phyloP scores from a whole-genome alignment of 1,140 invertebrate genomes.

The Trachymyrmex cornetzi region DNA sequence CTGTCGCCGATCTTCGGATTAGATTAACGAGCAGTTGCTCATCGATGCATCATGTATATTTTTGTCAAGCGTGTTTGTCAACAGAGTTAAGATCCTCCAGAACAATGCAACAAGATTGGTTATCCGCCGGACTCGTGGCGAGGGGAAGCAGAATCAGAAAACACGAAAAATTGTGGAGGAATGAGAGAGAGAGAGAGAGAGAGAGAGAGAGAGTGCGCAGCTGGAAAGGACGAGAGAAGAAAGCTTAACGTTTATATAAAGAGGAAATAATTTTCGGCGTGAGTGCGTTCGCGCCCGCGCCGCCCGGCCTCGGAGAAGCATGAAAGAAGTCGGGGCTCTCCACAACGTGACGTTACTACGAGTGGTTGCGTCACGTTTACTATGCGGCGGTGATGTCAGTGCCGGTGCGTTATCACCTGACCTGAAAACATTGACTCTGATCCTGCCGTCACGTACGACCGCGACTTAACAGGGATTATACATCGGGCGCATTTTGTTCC shows the following conservation, averaged over 20 bases:
- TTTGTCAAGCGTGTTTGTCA: conserved; percentile 22
- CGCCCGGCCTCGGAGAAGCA: neutral
- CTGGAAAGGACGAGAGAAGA: too few species aligned
- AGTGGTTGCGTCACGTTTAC: conserved; percentile 81
- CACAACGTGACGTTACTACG: conserved; percentile 75
- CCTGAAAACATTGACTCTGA: conserved; percentile 81
- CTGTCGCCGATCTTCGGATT: neutral
- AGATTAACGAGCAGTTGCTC: neutral
- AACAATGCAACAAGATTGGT: neutral
- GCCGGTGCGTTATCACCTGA: conserved; percentile 75
- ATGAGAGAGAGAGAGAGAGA: too few species aligned
- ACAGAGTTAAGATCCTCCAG: neutral
- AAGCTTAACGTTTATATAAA: neutral
- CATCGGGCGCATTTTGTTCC: neutral
- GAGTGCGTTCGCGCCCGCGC: neutral
- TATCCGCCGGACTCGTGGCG: neutral
- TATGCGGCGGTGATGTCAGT: conserved; percentile 82
- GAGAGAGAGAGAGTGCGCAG: neutral
- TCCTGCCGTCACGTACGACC: conserved; percentile 18
- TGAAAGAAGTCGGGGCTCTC: conserved; percentile 23
- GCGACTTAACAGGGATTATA: neutral
- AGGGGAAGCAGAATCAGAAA: neutral
- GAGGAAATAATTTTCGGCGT: conserved; percentile 33
- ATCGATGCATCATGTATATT: neutral
- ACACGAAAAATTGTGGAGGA: neutral